Conservation (phyloP, 64 coral and sea anemone genomes). For the Porites australiensis region DNA sequence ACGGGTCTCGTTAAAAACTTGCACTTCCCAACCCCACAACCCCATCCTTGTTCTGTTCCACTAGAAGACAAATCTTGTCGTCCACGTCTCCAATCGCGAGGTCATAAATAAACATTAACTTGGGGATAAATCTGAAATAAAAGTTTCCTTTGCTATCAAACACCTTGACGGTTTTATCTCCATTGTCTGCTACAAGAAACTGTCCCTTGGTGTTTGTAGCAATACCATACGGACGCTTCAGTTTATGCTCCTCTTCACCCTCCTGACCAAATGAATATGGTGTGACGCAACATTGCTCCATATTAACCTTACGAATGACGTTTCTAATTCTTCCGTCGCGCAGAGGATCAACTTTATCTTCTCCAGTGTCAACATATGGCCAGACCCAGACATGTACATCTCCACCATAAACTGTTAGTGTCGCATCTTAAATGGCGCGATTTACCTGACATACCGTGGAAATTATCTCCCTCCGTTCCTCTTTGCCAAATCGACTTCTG, state of each 20-base stretch:
- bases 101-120: not conserved
- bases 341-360: conserved; percentile 22
- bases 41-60: not conserved
- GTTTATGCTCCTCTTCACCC: not conserved
- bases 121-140: not conserved
- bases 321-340: conserved; percentile 8
- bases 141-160: conserved; percentile 65
- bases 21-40: not conserved
- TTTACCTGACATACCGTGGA: conserved; percentile 34
- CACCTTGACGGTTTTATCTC: conserved; percentile 26
- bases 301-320: not conserved
- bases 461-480: not conserved
- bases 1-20: not conserved
- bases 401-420: not conserved
- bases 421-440: conserved; percentile 1
- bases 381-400: not conserved
- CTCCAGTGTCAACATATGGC: conserved; percentile 8
- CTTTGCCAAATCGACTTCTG: no score
- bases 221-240: not conserved
- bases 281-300: conserved; percentile 22
- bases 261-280: conserved; percentile 45
- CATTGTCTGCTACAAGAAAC: conserved; percentile 48
- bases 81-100: conserved; percentile 7
- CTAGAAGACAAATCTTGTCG: conserved; percentile 14
- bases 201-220: conserved; percentile 31